Conservation (phyloP, 2,888 invertebrate genomes). For the Nomada hirtipes region DNA sequence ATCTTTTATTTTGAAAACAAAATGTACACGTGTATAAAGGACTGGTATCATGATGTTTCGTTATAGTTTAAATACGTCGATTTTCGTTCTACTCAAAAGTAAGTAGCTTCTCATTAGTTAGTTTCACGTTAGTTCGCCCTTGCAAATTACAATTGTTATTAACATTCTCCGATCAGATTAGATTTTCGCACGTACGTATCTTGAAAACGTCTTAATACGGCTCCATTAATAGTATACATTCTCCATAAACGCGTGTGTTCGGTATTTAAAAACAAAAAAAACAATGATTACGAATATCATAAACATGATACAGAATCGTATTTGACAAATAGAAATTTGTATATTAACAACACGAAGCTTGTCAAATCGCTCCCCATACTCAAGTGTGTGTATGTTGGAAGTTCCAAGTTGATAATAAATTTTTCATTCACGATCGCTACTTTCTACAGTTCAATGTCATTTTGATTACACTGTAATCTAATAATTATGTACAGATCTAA, state of each 20-base stretch:
- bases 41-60: not conserved
- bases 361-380: not conserved
- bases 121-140: not conserved
- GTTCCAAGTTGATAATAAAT: constrained; percentile 24
- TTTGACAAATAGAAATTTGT: not conserved
- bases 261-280: not conserved
- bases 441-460: constrained; percentile 37
- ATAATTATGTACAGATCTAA: constrained; percentile 55
- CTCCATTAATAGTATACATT: not conserved
- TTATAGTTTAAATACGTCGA: constrained; percentile 10
- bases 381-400: constrained; percentile 7
- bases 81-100: not conserved
- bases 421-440: constrained; percentile 26
- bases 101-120: not conserved
- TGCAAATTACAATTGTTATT: not conserved
- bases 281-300: constrained; percentile 8
- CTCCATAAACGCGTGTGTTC: not conserved
- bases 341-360: constrained; percentile 6
- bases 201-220: not conserved
- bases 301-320: not conserved
- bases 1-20: not conserved
- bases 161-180: constrained; percentile 1
- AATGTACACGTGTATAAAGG: constrained; percentile 4
- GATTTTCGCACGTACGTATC: not conserved
- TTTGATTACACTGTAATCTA: constrained; percentile 61